Base-by-base conservation (phyloP, 2,888 invertebrate species). In the Dromius quadrimaculatus region DNA sequence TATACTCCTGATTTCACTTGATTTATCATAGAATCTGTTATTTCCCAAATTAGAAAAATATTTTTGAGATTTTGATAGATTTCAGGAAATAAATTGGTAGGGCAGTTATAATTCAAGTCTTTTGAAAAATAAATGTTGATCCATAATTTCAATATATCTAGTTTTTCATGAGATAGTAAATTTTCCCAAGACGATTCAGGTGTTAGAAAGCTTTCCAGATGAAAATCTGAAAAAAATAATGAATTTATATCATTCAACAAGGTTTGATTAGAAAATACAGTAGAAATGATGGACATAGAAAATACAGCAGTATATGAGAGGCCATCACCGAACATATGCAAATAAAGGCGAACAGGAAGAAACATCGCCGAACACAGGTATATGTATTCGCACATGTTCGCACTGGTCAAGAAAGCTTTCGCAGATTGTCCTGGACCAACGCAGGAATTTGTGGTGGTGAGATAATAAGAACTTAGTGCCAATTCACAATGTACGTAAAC, bases 141-240 rank as follows among this genome's bases (percentile, higher is more conserved):
- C 90, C 90, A 90, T 36, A 84, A 81, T 70, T 84, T 83, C 65
- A 90, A 77, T 70, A 87, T 81, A 80, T 89, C 86, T 1, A 86
- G 83, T 77, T 87, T 86, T 75, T 89, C 88, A 73, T 85, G 84
- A 62, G 84, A 81, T 62, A 90, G 77, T 68, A 90, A 81, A 77
- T 86, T 86, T 74, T 86, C 84, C 90, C 90, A 91, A 75, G 89
- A 84, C 74, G 84, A 81, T 71, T 82, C 76, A 5, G 86, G 81
- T 38, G 84, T 83, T 68, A 88, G 81, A 76, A 87, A 86, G 13
- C 83, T 82, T 72, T 85, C 76, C 19, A 88, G 78, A 4, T 82
- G 80, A 74, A 83, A 83, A 79, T 88, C 88, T 88, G 81, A 71
- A 85, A 85, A 50, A 72, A 45, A 76, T 73, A 38, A 22, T 47